Conservation (phyloP, 1,140 invertebrate genomes). For the Microplitis mediator region DNA sequence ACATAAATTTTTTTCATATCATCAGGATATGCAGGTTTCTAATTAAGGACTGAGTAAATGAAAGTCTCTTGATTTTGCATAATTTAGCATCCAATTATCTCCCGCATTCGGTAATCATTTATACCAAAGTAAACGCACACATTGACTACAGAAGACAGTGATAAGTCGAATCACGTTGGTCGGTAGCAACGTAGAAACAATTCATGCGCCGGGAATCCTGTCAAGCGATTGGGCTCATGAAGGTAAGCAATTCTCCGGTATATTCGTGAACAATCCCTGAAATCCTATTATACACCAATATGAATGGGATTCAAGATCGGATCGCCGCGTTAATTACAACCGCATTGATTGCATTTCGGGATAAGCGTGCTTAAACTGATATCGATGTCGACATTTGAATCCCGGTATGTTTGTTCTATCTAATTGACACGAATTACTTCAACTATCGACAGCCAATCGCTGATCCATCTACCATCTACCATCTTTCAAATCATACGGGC, state of each 20-base stretch:
- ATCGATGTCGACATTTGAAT: conserved; percentile 23
- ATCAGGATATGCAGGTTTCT: no score
- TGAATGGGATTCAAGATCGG: conserved; percentile 24
- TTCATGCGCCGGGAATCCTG: conserved; percentile 23
- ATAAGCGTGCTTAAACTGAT: conserved; percentile 22
- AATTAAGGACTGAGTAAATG: not conserved
- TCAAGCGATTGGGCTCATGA: not conserved
- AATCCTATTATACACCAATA: conserved; percentile 21
- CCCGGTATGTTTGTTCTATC: conserved; percentile 1
- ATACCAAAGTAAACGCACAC: conserved; percentile 17
- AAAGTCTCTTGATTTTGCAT: conserved; percentile 26
- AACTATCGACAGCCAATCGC: conserved; percentile 18
- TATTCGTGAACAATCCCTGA: conserved; percentile 24
- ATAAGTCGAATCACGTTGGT: conserved; percentile 20
- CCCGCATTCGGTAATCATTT: conserved; percentile 21
- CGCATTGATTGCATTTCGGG: conserved; percentile 22
- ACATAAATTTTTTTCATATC: no score
- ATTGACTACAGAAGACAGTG: conserved; percentile 12
- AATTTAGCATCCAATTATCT: conserved; percentile 23
- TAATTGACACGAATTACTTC: conserved; percentile 8
- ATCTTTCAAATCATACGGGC: conserved; percentile 25
- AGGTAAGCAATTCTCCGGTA: conserved; percentile 18
- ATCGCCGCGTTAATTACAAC: conserved; percentile 26
- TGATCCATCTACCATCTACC: conserved; percentile 5
- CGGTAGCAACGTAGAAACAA: conserved; percentile 26